Conservation (phyloP, 1,140 invertebrate species). For the Liolophura sinensis region DNA sequence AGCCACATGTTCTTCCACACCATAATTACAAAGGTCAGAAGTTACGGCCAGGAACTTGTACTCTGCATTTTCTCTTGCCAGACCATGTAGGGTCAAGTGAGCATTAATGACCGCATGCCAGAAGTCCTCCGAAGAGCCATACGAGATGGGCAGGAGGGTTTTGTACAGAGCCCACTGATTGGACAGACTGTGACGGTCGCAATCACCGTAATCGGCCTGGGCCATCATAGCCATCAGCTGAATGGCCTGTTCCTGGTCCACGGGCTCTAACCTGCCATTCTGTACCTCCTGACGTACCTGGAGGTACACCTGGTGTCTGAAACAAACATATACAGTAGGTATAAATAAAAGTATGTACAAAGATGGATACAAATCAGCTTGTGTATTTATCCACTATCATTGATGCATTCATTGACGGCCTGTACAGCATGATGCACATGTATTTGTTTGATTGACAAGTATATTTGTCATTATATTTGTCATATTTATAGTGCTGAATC, state of each 20-base stretch:
- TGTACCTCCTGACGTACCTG: slow-evolving; percentile 74
- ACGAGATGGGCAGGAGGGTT: slow-evolving; percentile 15
- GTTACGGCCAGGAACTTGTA: slow-evolving; percentile 82
- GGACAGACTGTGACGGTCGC: slow-evolving; percentile 56
- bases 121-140: too few species aligned
- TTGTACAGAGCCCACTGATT: slow-evolving; percentile 31
- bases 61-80: slow-evolving; percentile 68
- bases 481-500: too few species aligned
- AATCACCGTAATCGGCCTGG: slow-evolving; percentile 68
- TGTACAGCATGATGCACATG: too few species aligned
- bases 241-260: slow-evolving; percentile 68
- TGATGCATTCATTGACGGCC: too few species aligned
- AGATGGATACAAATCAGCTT: too few species aligned
- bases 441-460: too few species aligned
- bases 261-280: slow-evolving; percentile 55
- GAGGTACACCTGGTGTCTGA: slow-evolving; percentile 81
- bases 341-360: too few species aligned
- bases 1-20: slow-evolving; percentile 80
- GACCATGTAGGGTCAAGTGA: slow-evolving; percentile 51
- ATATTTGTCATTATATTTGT: too few species aligned
- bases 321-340: slow-evolving; percentile 34
- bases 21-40: slow-evolving; percentile 76
- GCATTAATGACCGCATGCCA: slow-evolving; percentile 25
- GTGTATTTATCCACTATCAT: too few species aligned
- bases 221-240: slow-evolving; percentile 76